Conservation (phyloP, 2,113 vertebrate genomes). For the Mohoua ochrocephala region DNA sequence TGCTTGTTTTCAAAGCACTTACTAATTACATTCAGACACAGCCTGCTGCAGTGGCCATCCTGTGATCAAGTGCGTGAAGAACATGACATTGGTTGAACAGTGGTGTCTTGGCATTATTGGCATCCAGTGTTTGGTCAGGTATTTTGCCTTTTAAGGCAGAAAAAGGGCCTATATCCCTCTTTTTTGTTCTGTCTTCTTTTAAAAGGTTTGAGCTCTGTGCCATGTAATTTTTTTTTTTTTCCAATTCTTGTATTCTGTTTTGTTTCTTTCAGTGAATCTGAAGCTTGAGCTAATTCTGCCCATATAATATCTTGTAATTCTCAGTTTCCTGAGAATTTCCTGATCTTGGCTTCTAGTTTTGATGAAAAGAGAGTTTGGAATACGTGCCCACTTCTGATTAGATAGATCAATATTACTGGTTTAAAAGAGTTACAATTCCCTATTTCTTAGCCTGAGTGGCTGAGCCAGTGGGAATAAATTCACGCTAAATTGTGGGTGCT, state of each 20-base stretch:
- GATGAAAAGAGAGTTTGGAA: neutral
- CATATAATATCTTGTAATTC: neutral
- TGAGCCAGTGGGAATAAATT: neutral
- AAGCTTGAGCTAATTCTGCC: neutral
- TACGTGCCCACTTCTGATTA: neutral
- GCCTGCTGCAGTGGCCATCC: neutral
- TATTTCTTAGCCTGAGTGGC: neutral
- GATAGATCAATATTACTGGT: neutral
- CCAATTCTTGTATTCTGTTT: neutral
- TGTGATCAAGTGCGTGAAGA: neutral
- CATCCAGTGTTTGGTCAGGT: neutral
- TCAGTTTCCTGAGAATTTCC: neutral
- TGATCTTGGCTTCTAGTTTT: neutral
- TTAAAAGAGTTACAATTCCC: neutral
- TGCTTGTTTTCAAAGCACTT: neutral
- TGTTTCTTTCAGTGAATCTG: neutral
- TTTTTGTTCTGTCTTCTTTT: neutral
- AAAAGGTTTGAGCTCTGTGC: neutral
- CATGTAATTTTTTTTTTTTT: neutral
- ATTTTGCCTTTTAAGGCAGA: neutral
- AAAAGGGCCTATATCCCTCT: neutral
- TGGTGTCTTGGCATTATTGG: neutral
- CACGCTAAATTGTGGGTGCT: neutral
- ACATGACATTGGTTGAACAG: neutral
- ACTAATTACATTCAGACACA: neutral